Percentiles rank a stretch among this genome's conserved stretches.
Evolutionary conservation across 2,888 invertebrate species (phyloP).

Genomic region (Brachyptera putata): DNA sequence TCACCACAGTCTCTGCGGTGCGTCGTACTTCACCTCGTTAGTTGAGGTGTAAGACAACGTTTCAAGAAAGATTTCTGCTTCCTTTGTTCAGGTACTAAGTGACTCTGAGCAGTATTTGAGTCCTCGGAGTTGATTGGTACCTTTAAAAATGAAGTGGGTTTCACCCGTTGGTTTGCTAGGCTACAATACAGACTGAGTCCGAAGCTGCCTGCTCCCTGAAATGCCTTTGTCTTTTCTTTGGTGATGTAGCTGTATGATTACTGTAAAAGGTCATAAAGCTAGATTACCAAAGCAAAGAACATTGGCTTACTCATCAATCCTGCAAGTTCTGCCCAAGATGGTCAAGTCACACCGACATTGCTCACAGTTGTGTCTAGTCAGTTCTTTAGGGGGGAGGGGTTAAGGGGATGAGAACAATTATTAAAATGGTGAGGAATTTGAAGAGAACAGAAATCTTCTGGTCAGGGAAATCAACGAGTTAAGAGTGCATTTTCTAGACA

Average conservation of each 20-base stretch:
- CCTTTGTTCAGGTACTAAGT: constrained; percentile 76
- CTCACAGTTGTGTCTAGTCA: no score
- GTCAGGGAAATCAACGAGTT: no score
- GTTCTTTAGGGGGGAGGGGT: no score
- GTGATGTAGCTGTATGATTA: constrained; percentile 86
- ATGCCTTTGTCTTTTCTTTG: constrained; percentile 67
- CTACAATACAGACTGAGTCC: no score
- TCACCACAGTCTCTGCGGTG: no score
- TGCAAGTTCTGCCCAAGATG: not conserved
- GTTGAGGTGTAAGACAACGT: no score
- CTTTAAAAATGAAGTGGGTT: constrained; percentile 43
- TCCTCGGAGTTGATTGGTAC: constrained; percentile 51
- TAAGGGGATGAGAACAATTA: no score
- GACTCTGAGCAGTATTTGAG: constrained; percentile 65
- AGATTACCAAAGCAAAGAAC: constrained; percentile 86
- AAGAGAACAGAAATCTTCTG: no score
- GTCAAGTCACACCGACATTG: constrained; percentile 1
- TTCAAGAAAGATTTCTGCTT: no score
- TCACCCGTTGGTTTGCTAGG: constrained; percentile 3
- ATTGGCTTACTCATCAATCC: constrained; percentile 10
- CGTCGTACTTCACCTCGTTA: no score
- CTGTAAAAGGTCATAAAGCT: constrained; percentile 77
- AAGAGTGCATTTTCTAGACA: no score
- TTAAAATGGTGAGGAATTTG: no score
- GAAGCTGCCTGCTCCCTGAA: constrained; percentile 1